Percentiles rank a stretch among this genome's conserved stretches.
phyloP scores from a whole-genome alignment of 2,888 invertebrate genomes.

The Drosophila pseudotakahashii region DNA sequence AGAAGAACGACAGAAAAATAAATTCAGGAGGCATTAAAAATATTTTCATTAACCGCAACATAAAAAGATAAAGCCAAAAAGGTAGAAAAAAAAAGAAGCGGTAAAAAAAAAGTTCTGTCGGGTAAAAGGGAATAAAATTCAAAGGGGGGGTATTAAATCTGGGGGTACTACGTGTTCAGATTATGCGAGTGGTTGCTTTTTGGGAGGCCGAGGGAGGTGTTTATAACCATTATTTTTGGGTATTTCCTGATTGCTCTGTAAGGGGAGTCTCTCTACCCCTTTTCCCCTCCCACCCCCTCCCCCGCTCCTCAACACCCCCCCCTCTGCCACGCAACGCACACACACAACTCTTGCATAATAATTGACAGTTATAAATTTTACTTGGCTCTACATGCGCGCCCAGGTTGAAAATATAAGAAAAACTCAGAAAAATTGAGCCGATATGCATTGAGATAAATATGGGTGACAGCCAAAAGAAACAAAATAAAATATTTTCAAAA shows the following conservation, averaged over 20 bases:
- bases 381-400: slow-evolving; percentile 51
- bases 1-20: too few species aligned
- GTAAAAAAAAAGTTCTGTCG: slow-evolving; percentile 2
- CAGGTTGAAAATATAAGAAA: slow-evolving; percentile 15
- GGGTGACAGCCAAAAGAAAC: not conserved
- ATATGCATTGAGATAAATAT: not conserved
- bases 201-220: slow-evolving; percentile 15
- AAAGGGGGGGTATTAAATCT: not conserved
- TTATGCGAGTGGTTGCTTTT: slow-evolving; percentile 51
- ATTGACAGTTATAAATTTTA: slow-evolving; percentile 79
- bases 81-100: not conserved
- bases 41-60: slow-evolving; percentile 31
- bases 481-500: not conserved
- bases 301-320: not conserved
- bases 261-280: slow-evolving; percentile 42
- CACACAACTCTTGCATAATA: slow-evolving; percentile 77
- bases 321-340: not conserved
- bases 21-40: slow-evolving; percentile 7
- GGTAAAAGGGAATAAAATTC: not conserved
- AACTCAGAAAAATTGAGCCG: slow-evolving; percentile 3
- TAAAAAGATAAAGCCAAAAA: slow-evolving; percentile 2
- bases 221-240: slow-evolving; percentile 50
- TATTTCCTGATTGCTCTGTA: slow-evolving; percentile 73
- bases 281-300: not conserved
- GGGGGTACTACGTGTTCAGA: slow-evolving; percentile 64